Percentiles rank a stretch among this genome's conserved stretches.
Evolutionary conservation across 2,888 invertebrate genomes (phyloP).

Genomic region (Deilephila porcellus): DNA sequence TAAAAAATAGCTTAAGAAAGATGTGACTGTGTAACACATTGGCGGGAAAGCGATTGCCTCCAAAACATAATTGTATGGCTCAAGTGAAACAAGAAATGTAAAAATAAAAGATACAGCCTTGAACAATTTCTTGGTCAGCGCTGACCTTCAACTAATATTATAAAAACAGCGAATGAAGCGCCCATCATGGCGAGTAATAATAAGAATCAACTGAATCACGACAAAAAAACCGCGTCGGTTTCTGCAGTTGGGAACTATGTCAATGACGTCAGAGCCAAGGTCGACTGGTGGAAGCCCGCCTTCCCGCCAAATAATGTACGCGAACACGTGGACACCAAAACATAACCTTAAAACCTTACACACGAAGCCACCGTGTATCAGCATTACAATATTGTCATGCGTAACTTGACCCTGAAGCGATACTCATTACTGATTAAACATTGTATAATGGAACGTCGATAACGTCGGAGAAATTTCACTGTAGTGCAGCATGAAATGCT

Average conservation of each 20-base stretch:
- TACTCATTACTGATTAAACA: not conserved
- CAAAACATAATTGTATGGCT: constrained; percentile 14
- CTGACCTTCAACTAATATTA: constrained; percentile 26
- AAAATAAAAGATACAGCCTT: constrained; percentile 19
- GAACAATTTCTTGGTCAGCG: constrained; percentile 17
- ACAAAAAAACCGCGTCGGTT: constrained; percentile 65
- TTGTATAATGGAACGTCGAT: not conserved
- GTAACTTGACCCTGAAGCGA: constrained; percentile 20
- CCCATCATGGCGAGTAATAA: constrained; percentile 29
- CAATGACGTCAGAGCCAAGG: constrained; percentile 81
- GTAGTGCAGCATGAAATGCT: constrained; percentile 14
- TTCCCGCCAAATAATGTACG: constrained; percentile 74
- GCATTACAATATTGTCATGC: constrained; percentile 22
- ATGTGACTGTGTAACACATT: not conserved
- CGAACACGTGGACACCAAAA: constrained; percentile 57
- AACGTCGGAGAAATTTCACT: constrained; percentile 5
- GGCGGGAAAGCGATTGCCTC: not conserved
- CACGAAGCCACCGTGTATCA: constrained; percentile 26
- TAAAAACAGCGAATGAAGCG: constrained; percentile 27
- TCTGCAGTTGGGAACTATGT: constrained; percentile 79
- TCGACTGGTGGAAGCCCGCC: constrained; percentile 67
- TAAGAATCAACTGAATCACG: constrained; percentile 61
- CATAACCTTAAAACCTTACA: constrained; percentile 42
- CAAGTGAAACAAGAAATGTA: constrained; percentile 17
- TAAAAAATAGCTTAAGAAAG: too few relatives aligned